These are phyloP conservation scores for Agonopterix arenella DNA, from an alignment of 2,888 invertebrate genomes.

Conservation along the genomic window DNA sequence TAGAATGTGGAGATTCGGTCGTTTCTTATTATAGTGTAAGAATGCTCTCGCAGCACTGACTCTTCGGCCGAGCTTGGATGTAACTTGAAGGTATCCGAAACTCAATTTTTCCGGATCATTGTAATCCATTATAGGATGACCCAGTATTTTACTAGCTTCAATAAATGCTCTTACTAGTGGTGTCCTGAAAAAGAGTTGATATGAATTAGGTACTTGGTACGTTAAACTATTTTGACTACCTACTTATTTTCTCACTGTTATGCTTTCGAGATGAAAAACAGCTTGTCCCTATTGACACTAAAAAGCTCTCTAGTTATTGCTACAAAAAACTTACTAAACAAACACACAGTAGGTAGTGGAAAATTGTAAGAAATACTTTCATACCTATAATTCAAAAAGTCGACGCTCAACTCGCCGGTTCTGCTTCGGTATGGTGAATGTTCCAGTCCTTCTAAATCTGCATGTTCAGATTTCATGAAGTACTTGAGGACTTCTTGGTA, in stretches of 20 bases:
- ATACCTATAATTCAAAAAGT: conserved; percentile 49
- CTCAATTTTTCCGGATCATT: conserved; percentile 77
- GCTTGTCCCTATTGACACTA: no score
- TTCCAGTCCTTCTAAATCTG: conserved; percentile 48
- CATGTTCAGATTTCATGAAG: conserved; percentile 76
- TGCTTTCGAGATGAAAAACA: no score
- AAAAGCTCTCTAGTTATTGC: no score
- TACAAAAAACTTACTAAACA: no score
- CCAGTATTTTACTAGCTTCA: conserved; percentile 78
- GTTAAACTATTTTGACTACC: no score
- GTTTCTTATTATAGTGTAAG: conserved; percentile 65
- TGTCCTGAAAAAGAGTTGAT: conserved; percentile 31
- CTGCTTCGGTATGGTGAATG: conserved; percentile 67
- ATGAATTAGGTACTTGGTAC: no score
- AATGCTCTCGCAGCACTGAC: conserved; percentile 78
- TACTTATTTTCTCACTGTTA: no score
- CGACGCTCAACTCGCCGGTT: conserved; percentile 76
- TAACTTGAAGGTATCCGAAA: conserved; percentile 79
- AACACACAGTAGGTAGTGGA: background rate
- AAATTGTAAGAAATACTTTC: background rate
- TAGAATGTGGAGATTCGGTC: conserved; percentile 76
- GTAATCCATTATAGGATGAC: conserved; percentile 80
- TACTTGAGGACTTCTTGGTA: conserved; percentile 75
- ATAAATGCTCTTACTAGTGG: conserved; percentile 79
- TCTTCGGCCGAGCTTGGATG: conserved; percentile 75